phyloP scores from a whole-genome alignment of 2,797 vertebrate species.

The Amblyraja radiata region DNA sequence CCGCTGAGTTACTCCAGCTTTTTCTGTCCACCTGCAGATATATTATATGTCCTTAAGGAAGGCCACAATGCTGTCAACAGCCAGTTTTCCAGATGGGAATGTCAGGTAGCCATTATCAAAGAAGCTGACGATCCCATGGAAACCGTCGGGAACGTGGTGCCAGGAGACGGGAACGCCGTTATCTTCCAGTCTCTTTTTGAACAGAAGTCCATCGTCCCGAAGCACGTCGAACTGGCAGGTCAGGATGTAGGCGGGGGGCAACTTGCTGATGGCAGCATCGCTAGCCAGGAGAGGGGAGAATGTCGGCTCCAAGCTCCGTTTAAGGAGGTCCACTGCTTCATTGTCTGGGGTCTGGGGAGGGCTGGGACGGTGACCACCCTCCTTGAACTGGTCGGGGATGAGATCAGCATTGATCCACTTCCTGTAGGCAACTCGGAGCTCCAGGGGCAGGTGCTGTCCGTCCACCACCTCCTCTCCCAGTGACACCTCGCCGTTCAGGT shows the following conservation, averaged over 20 bases:
- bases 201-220: slow-evolving; percentile 73
- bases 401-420: slow-evolving; percentile 65
- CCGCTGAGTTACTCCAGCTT: too few relatives aligned
- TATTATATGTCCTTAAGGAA: slow-evolving; percentile 59
- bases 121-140: slow-evolving; percentile 64
- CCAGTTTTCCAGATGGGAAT: slow-evolving; percentile 54
- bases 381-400: slow-evolving; percentile 62
- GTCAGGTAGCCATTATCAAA: slow-evolving; percentile 41
- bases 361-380: slow-evolving; percentile 46
- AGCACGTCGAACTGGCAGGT: slow-evolving; percentile 74
- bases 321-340: slow-evolving; percentile 47
- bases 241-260: slow-evolving; percentile 66
- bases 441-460: slow-evolving; percentile 57
- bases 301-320: slow-evolving; percentile 43
- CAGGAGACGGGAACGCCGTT: slow-evolving; percentile 64
- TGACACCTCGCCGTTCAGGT: slow-evolving; percentile 52
- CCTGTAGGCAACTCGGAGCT: slow-evolving; percentile 54
- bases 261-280: slow-evolving; percentile 55
- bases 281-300: slow-evolving; percentile 66
- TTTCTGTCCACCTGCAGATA: too few relatives aligned
- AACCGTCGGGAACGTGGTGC: slow-evolving; percentile 66
- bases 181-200: slow-evolving; percentile 68
- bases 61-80: slow-evolving; percentile 49
- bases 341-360: slow-evolving; percentile 45
- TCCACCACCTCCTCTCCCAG: slow-evolving; percentile 46